phyloP scores from a whole-genome alignment of 2,113 vertebrate genomes.

The Myotis lucifugus region DNA sequence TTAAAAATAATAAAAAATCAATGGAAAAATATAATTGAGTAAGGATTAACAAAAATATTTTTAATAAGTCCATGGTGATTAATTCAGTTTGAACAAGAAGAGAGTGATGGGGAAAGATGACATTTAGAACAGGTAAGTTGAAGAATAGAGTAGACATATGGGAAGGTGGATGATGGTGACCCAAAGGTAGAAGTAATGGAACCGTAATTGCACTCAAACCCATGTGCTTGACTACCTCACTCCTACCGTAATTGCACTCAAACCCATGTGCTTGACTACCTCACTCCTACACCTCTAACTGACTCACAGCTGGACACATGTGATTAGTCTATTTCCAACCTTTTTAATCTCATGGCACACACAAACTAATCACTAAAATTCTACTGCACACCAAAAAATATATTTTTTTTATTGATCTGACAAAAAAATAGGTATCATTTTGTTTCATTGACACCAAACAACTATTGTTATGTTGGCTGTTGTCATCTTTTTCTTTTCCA shows the following conservation, averaged over 20 bases:
- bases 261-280: not conserved
- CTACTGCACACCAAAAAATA: not conserved
- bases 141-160: not conserved
- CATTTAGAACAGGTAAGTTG: not conserved
- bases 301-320: not conserved
- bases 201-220: too few relatives aligned
- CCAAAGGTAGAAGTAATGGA: not conserved
- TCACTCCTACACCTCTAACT: not conserved
- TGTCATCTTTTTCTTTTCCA: not conserved
- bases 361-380: not conserved
- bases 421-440: not conserved
- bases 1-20: too few relatives aligned
- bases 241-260: too few relatives aligned
- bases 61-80: not conserved
- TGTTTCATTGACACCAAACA: not conserved
- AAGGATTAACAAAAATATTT: too few relatives aligned
- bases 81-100: not conserved
- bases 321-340: not conserved
- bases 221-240: too few relatives aligned
- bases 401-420: not conserved
- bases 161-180: not conserved
- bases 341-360: not conserved
- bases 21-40: too few relatives aligned
- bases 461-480: not conserved
- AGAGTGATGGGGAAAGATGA: not conserved